Conservation (phyloP, 2,888 invertebrate species). For the Melieria omissa region DNA sequence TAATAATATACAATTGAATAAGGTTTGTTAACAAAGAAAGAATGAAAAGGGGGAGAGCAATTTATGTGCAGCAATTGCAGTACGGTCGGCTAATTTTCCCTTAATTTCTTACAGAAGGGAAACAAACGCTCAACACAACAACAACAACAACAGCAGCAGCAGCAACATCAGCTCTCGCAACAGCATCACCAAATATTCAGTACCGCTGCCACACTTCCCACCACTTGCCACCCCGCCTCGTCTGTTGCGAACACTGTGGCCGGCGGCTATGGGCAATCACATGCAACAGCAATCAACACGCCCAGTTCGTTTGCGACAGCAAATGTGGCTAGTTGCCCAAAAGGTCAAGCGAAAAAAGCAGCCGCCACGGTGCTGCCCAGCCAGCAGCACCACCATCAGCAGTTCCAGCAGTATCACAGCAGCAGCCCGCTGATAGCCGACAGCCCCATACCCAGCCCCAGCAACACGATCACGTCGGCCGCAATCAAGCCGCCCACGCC, state of each 20-base stretch:
- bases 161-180: conserved; percentile 46
- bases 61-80: no score
- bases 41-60: neutral
- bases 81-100: no score
- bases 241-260: conserved; percentile 55
- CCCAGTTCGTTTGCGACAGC: conserved; percentile 65
- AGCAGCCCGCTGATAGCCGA: conserved; percentile 66
- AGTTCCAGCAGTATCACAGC: conserved; percentile 61
- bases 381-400: conserved; percentile 52
- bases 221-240: conserved; percentile 44
- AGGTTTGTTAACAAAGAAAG: conserved; percentile 51
- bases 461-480: conserved; percentile 58
- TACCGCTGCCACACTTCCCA: conserved; percentile 49
- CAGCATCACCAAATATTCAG: conserved; percentile 62
- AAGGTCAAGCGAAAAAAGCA: conserved; percentile 67
- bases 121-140: conserved; percentile 56
- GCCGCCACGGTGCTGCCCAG: conserved; percentile 46
- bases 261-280: conserved; percentile 65
- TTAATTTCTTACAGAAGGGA: conserved; percentile 57
- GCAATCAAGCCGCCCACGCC: conserved; percentile 65
- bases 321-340: conserved; percentile 67
- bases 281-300: conserved; percentile 64
- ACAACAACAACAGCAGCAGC: conserved; percentile 45
- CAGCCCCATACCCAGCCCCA: conserved; percentile 67
- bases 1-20: conserved; percentile 67